Base-by-base conservation (phyloP, 2,888 invertebrate genomes). In the Artemia sinica region DNA sequence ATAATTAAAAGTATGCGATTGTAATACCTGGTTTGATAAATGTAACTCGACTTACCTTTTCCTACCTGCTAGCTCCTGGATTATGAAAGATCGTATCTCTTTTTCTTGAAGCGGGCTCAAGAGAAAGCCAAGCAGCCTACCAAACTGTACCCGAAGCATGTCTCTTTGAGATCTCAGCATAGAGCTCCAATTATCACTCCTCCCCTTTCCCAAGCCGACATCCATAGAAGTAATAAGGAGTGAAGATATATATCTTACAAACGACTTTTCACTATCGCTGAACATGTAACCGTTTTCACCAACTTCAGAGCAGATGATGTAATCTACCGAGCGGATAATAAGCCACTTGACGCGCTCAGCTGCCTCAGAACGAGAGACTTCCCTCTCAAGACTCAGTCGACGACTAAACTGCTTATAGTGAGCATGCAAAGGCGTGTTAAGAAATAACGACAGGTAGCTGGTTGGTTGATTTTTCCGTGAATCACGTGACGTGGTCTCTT, bases 341-440 rank as follows among this genome's bases (percentile, higher is more conserved):
- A 81, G 75, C 28, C 77, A 76, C 66, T 80, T 78, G 73, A 83
- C 83, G 11, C 84, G 79, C 73, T 84, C 81, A 66, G 79, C 79
- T 66, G 82, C 75, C 76, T 83, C 83, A 41, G 76, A 76, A 71
- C 75, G 75, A 8, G 78, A 76, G 71, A 75, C 73, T 48, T 73
- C 74, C 70, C 72, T 73, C 41, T 66, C 68, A 13, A 69, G 67
- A n/a, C 67, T 51, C n/a, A 68, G 50, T 66, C 58, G n/a, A 18
- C 58, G 58, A 18, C 58, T 58, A 18, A 14, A 58, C 58, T 58
- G 58, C 18, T 58, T 58, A 18, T 58, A 58, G 18, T 58, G 58
- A 18, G 58, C 8, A 18, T 58, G 58, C 10, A 58, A 58, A 58
- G 58, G 18, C 14, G 58, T 58, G 58, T 58, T 58, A 18, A 58